phyloP scores from a whole-genome alignment of 2,797 vertebrate genomes.

The Hybognathus amarus region DNA sequence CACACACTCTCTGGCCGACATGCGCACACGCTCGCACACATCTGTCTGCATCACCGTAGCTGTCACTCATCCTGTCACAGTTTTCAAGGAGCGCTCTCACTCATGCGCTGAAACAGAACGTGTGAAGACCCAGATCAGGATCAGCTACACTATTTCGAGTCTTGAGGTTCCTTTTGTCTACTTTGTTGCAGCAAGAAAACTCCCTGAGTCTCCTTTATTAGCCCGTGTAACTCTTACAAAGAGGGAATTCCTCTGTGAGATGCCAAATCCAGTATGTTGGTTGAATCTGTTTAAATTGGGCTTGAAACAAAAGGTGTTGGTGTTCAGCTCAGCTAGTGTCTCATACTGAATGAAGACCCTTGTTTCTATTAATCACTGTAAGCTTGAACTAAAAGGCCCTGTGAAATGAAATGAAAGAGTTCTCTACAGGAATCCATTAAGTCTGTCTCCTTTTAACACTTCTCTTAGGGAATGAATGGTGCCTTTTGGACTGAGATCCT shows the following conservation, averaged over 20 bases:
- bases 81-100: slow-evolving; percentile 3
- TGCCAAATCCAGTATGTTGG: slow-evolving; percentile 31
- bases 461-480: slow-evolving; percentile 46
- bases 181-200: slow-evolving; percentile 13
- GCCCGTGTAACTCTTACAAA: slow-evolving; percentile 19
- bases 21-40: slow-evolving; percentile 2
- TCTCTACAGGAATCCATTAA: slow-evolving; percentile 58
- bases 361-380: slow-evolving; percentile 48
- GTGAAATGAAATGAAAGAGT: slow-evolving; percentile 43
- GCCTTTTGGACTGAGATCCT: slow-evolving; percentile 40
- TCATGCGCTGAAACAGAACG: background rate
- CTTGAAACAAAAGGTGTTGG: slow-evolving; percentile 39
- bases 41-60: slow-evolving; percentile 26
- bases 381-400: slow-evolving; percentile 29
- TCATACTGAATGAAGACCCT: slow-evolving; percentile 45
- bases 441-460: slow-evolving; percentile 43
- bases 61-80: slow-evolving; percentile 34
- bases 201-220: background rate
- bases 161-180: slow-evolving; percentile 18
- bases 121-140: slow-evolving; percentile 26
- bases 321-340: slow-evolving; percentile 30
- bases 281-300: slow-evolving; percentile 46
- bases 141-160: slow-evolving; percentile 9
- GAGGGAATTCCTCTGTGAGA: slow-evolving; percentile 27
- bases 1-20: background rate